Percentiles rank a stretch among this genome's conserved stretches.
Evolutionary conservation across 2,797 vertebrate species (phyloP).

Genomic region (Echiichthys vipera): DNA sequence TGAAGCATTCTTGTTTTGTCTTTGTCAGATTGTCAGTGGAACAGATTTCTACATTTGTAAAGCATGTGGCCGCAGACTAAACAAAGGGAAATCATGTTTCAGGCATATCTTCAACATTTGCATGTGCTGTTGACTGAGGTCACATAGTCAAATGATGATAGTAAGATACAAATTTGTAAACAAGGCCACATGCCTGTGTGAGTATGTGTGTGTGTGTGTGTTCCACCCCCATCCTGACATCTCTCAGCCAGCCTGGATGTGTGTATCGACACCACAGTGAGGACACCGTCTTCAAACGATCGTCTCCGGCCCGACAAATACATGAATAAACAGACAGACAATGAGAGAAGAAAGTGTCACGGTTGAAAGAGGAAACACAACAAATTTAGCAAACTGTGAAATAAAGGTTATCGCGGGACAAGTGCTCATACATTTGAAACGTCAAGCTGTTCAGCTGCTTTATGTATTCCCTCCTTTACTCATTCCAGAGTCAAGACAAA

Average conservation of each 20-base stretch:
- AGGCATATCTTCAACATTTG: conserved; percentile 39
- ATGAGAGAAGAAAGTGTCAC: conserved; percentile 1
- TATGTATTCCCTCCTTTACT: conserved; percentile 4
- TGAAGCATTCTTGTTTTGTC: neutral
- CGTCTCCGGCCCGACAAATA: conserved; percentile 19
- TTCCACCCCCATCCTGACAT: conserved; percentile 42
- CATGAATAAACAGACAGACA: conserved; percentile 14
- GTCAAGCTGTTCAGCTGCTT: conserved; percentile 11
- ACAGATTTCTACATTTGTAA: conserved; percentile 30
- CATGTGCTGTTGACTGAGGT: conserved; percentile 42
- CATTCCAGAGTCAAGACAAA: conserved; percentile 41
- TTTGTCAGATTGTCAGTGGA: conserved; percentile 5
- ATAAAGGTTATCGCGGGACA: neutral
- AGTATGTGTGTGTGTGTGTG: conserved; percentile 1
- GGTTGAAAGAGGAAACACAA: neutral
- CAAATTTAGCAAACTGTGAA: neutral
- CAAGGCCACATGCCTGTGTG: neutral
- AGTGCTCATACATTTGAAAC: conserved; percentile 1
- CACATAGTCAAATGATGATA: conserved; percentile 43
- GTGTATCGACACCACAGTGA: conserved; percentile 41
- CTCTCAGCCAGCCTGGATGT: conserved; percentile 39
- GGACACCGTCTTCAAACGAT: conserved; percentile 22
- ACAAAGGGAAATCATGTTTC: conserved; percentile 42
- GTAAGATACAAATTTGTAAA: conserved; percentile 9
- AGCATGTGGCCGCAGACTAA: conserved; percentile 27